Evolutionary conservation across 2,113 vertebrate genomes (phyloP).

Genomic region (Eclectus roratus): DNA sequence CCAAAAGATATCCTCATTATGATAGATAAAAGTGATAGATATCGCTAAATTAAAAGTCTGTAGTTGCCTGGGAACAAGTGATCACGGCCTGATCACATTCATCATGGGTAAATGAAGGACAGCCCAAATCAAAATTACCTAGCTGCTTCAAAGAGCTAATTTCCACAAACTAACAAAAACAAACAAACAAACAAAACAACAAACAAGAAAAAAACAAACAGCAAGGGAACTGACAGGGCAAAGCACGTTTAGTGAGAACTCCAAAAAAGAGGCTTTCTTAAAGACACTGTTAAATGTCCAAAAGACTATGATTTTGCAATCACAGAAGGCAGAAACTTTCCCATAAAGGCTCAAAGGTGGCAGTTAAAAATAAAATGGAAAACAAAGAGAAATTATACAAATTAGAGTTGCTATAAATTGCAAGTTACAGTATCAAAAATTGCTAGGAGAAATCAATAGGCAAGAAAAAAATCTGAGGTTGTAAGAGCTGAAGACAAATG

Average conservation of each 20-base stretch:
- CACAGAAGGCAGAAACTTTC: background rate
- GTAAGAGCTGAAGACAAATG: background rate
- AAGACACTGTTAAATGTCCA: background rate
- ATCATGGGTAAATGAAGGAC: background rate
- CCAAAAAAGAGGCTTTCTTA: background rate
- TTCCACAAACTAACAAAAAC: background rate
- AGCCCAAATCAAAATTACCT: background rate
- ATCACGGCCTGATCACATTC: background rate
- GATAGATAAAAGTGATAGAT: background rate
- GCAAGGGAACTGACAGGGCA: background rate
- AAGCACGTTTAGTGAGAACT: background rate
- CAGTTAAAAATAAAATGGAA: background rate
- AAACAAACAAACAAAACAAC: background rate
- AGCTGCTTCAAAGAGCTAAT: background rate
- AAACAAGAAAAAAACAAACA: background rate
- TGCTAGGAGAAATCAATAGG: background rate
- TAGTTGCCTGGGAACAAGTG: background rate
- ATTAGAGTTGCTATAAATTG: background rate
- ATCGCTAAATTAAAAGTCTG: background rate
- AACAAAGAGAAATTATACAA: background rate
- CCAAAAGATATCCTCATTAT: background rate
- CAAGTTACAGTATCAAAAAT: background rate
- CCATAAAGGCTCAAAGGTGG: background rate
- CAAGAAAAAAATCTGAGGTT: background rate
- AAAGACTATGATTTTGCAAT: background rate